Evolutionary conservation across 1,140 invertebrate genomes (phyloP), one percentile per base, ranked within the genome.

Genomic region (Drosophila obscura): DNA sequence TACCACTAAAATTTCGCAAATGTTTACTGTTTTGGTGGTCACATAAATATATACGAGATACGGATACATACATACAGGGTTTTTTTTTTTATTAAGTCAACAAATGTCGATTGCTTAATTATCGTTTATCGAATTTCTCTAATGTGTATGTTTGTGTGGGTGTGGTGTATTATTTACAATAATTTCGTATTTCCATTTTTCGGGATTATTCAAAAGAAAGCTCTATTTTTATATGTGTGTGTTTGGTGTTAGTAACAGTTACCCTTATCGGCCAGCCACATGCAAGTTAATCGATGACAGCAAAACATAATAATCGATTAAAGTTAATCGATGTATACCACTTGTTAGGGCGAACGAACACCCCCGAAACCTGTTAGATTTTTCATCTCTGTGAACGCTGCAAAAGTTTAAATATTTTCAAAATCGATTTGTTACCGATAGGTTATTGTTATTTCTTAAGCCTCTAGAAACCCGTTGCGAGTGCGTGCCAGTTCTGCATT

Each of bases 151-250:
- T 60, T 49, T 69, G 52, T 65, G 41, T 64, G 44, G 57, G n/a
- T 77, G 13, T 63, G 26, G 16, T 55, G 19, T 61, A 58, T 87
- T 85, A 85, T 78, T 75, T 78, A 85, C 81, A 82, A 50, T 61
- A 64, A 31, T 69, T 83, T 80, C 39, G 15, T 39, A 51, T 35
- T 7, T 49, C 53, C 57, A 57, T 15, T 19, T 19, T 19, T 39
- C 35, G 22, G 16, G 22, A 16, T 49, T 53, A 45, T 56, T 51
- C 50, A 62, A 24, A 24, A 24, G 43, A 13, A 39, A 39, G 35
- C 35, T 39, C 35, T 39, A 13, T 39, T 39, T 2, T 4, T 35
- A 35, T 35, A 9, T 13, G 35, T 39, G 35, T 39, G 11, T 39
- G 35, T 39, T 3, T 11, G 31, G 9, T 31, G 60, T 66, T 76